A percentile compares a stretch with the other conserved stretches of the same genome.
Conservation (phyloP, 2,797 vertebrate species). For the Semaprochilodus insignis region DNA sequence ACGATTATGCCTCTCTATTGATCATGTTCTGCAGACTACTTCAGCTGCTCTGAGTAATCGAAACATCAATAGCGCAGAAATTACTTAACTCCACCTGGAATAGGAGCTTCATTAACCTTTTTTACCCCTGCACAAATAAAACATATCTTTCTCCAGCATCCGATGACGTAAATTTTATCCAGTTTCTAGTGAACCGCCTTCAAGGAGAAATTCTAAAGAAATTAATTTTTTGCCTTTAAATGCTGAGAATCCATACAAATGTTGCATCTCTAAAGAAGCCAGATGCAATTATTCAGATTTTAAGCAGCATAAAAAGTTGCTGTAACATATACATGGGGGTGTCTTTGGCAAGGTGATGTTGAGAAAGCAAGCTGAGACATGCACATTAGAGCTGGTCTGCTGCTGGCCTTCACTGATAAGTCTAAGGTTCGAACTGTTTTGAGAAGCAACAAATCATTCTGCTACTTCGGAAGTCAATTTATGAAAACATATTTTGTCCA, state of each 20-base stretch:
- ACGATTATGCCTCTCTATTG: slow-evolving; percentile 54
- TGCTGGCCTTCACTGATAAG: not conserved
- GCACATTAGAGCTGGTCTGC: not conserved
- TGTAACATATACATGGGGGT: not conserved
- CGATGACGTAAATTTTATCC: slow-evolving; percentile 21
- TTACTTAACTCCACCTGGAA: slow-evolving; percentile 57
- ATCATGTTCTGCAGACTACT: slow-evolving; percentile 43
- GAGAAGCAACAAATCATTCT: not conserved
- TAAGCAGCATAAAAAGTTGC: not conserved
- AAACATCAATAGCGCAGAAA: slow-evolving; percentile 58
- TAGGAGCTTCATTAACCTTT: slow-evolving; percentile 58
- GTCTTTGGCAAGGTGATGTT: not conserved
- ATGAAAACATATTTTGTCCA: not conserved
- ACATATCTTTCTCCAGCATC: slow-evolving; percentile 29
- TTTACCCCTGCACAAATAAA: slow-evolving; percentile 49
- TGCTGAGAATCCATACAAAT: not conserved
- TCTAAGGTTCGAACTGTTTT: not conserved
- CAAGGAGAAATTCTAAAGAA: slow-evolving; percentile 19
- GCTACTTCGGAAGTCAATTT: not conserved
- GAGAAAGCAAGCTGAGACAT: not conserved
- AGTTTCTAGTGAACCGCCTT: slow-evolving; percentile 15
- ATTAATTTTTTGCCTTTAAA: slow-evolving; percentile 12
- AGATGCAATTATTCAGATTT: not conserved
- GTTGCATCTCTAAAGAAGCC: not conserved
- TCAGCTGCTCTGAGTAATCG: slow-evolving; percentile 56